A percentile compares a stretch with the other conserved stretches of the same genome.
Evolutionary conservation across 2,888 invertebrate genomes (phyloP).

Genomic region (Acanthopleura granulata): DNA sequence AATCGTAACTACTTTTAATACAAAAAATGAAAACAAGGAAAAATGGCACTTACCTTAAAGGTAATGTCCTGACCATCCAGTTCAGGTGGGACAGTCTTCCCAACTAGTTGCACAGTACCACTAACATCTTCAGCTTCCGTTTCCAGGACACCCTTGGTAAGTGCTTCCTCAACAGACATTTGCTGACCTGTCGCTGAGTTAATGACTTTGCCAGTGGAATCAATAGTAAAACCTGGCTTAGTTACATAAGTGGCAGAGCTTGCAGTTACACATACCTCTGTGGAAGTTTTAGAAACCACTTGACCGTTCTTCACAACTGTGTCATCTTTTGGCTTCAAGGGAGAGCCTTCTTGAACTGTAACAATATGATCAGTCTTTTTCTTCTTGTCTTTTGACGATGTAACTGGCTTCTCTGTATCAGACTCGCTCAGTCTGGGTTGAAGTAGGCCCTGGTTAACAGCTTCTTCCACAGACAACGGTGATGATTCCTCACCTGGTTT

Average conservation of each 20-base stretch:
- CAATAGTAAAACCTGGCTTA: conserved; percentile 53
- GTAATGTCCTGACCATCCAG: conserved; percentile 8
- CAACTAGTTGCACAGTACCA: conserved; percentile 29
- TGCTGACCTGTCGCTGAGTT: conserved; percentile 85
- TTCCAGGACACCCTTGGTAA: conserved; percentile 84
- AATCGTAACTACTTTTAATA: conserved; percentile 10
- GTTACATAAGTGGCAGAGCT: conserved; percentile 47
- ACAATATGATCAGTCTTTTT: conserved; percentile 28
- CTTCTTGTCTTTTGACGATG: not conserved
- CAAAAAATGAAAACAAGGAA: conserved; percentile 5
- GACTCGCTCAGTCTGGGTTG: conserved; percentile 7
- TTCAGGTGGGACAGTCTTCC: conserved; percentile 18
- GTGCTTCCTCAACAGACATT: conserved; percentile 83
- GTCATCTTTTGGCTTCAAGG: conserved; percentile 45
- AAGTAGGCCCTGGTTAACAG: conserved; percentile 43
- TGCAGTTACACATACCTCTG: conserved; percentile 46
- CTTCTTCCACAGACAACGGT: conserved; percentile 45
- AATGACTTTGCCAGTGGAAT: conserved; percentile 81
- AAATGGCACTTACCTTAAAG: conserved; percentile 6
- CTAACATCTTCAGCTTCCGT: conserved; percentile 66
- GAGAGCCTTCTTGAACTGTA: conserved; percentile 42
- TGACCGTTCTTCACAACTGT: conserved; percentile 41
- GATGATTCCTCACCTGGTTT: conserved; percentile 82
- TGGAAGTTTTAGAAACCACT: conserved; percentile 47
- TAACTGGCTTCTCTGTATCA: not conserved